Percentiles rank a stretch among this genome's conserved stretches.
Evolutionary conservation across 1,140 invertebrate species (phyloP).

Genomic region (Euwallacea fornicatus): DNA sequence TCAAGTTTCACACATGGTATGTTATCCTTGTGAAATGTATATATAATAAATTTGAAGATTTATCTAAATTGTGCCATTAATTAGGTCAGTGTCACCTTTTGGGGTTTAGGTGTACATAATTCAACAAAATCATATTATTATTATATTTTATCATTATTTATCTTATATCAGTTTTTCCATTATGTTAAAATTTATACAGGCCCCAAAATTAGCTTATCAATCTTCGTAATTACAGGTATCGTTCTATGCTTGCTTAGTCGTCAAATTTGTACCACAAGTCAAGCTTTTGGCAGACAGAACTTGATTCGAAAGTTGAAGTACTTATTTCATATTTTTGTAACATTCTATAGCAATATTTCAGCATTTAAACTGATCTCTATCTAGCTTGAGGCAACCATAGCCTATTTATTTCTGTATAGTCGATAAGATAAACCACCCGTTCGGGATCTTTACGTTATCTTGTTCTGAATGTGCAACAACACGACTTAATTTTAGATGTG

Average conservation of each 20-base stretch:
- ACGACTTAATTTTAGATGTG: slow-evolving; percentile 2
- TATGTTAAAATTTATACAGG: no score
- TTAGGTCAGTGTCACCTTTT: no score
- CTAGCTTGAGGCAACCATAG: slow-evolving; percentile 6
- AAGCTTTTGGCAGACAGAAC: slow-evolving; percentile 18
- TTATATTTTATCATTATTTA: no score
- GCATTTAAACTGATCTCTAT: not conserved
- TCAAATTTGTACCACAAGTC: not conserved
- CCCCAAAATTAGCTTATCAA: no score
- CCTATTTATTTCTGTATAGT: slow-evolving; percentile 16
- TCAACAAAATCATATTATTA: no score
- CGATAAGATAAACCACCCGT: slow-evolving; percentile 24
- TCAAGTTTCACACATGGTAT: no score
- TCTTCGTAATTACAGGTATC: not conserved
- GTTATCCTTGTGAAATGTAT: no score
- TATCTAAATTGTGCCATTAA: no score
- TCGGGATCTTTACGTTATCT: slow-evolving; percentile 1
- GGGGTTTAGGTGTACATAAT: no score
- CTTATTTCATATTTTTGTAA: not conserved
- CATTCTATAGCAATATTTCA: slow-evolving; percentile 10
- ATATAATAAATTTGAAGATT: no score
- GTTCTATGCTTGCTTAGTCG: not conserved
- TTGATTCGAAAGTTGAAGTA: slow-evolving; percentile 18
- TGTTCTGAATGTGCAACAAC: not conserved
- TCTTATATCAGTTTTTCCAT: no score